phyloP scores from a whole-genome alignment of 1,140 invertebrate species.

The Cylas formicarius region DNA sequence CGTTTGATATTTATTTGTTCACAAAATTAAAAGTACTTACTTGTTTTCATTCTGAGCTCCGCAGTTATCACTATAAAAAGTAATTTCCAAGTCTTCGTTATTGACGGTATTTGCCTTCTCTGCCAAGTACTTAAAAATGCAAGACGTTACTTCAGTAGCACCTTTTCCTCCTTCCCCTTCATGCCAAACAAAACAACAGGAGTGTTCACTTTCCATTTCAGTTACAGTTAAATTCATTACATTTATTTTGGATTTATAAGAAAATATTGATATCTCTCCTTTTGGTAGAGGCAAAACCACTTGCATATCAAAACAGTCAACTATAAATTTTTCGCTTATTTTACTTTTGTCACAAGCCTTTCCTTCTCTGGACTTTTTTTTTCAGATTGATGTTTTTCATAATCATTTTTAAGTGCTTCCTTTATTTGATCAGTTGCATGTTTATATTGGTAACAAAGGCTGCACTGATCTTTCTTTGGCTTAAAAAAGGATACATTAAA shows the following conservation, averaged over 20 bases:
- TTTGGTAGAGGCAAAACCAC: slow-evolving; percentile 31
- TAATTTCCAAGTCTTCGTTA: slow-evolving; percentile 24
- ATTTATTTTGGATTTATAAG: slow-evolving; percentile 34
- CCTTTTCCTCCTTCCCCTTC: slow-evolving; percentile 41
- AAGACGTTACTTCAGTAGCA: slow-evolving; percentile 42
- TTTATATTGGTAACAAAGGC: slow-evolving; percentile 35
- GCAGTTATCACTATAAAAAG: slow-evolving; percentile 40
- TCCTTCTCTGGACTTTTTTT: slow-evolving; percentile 21
- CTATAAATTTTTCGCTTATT: background rate
- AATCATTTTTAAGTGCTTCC: slow-evolving; percentile 20
- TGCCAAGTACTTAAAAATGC: background rate
- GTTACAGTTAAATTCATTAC: slow-evolving; percentile 35
- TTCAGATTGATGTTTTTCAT: slow-evolving; percentile 33
- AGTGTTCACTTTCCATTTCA: slow-evolving; percentile 29
- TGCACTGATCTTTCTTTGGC: slow-evolving; percentile 42
- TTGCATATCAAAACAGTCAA: slow-evolving; percentile 25
- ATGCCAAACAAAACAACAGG: slow-evolving; percentile 42
- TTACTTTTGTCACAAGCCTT: slow-evolving; percentile 35
- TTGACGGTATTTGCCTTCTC: background rate
- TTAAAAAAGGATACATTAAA: slow-evolving; percentile 39
- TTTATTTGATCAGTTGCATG: slow-evolving; percentile 30
- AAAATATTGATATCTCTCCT: slow-evolving; percentile 30
- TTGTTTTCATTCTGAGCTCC: slow-evolving; percentile 43
- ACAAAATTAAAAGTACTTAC: too few species aligned
- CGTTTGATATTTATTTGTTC: too few species aligned